Evolutionary conservation across 2,797 vertebrate species (phyloP), one percentile per base, ranked within the genome.

Genomic region (Dromococcyx pavoninus): DNA sequence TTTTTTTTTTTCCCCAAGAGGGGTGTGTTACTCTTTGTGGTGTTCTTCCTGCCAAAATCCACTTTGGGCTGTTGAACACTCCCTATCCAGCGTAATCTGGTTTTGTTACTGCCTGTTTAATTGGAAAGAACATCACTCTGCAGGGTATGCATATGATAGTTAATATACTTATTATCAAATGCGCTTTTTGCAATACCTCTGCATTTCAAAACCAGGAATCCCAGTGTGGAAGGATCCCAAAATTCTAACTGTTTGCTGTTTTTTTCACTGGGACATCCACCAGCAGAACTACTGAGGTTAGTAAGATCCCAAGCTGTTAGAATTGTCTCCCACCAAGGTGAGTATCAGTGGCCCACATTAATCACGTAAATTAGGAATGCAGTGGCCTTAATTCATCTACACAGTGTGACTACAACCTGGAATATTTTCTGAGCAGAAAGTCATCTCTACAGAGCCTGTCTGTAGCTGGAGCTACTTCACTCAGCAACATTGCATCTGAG

Each of bases 21-120:
- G 37, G 21, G 14, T 0, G 6, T 56, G 48, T 70, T 93, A 27
- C 50, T 71, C 28, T 89, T 91, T 80, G 35, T 60, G 41, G 30
- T 46, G 33, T 39, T 86, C 48, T 43, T 66, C 62, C 65, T 96
- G 83, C 86, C 90, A 92, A 93, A 95, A 92, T 82, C 80, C 74
- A 61, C 32, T 86, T 72, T 46, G 86, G 61, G 54, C 60, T 83
- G 64, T 58, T 79, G 61, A 79, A 46, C 13, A 2, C 71, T 91
- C 66, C 86, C 72, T 74, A 79, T 57, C 67, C 48, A 50, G 41
- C 1, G 14, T n/a, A 87, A n/a, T 71, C 50, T 74, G 72, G 30
- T 82, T 95, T 79, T 91, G 79, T 87, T 94, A 62, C 65, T 0
- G 1, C 88, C 61, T 89, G 69, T 87, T 96, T 96, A 82, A 54